Evolutionary conservation across 2,888 invertebrate genomes (phyloP), one percentile per base, ranked within the genome.

Genomic region (Rhingia rostrata): DNA sequence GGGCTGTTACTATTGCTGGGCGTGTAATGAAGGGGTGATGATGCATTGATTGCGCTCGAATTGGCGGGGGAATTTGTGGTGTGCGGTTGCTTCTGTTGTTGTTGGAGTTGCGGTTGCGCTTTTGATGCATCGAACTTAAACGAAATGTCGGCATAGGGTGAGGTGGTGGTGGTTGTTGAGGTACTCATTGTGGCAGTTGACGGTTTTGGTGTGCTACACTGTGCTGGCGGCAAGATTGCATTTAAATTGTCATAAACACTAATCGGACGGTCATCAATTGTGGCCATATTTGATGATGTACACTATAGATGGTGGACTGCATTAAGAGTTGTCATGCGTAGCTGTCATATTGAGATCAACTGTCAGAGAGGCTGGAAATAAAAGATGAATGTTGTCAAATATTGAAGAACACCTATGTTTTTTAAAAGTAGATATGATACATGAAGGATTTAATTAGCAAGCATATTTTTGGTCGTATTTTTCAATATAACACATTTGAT

Each of bases 161-260:
- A 86, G 35, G 84, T 22, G 22, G 22, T 22, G 22, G 22, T 22
- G 22, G 22, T 81, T 4, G 70, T 56, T 53, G 77, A 47, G n/a
- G 72, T 54, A 72, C n/a, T 86, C 82, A 87, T 80, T 73, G 83
- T 78, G 85, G 86, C 64, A 45, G 73, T 64, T 4, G 86, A 49
- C n/a, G 82, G 75, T 86, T 88, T 89, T 47, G 88, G 87, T 67
- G 87, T 88, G 67, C 78, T 86, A 61, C 69, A 75, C 70, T 85
- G 74, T 35, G 61, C 51, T 12, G 77, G 37, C 54, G 80, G 79
- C 84, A 79, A 49, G 58, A 83, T 74, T 63, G 86, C 6, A 83
- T 87, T 89, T 67, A 91, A 87, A 89, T 91, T 91, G 86, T 91
- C 91, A 86, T 91, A 91, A 86, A 90, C 90, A 88, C 91, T 91